These are phyloP conservation scores for Palythoa grandis DNA, from an alignment of 92 coral and sea anemone genomes.

Conservation along the genomic window DNA sequence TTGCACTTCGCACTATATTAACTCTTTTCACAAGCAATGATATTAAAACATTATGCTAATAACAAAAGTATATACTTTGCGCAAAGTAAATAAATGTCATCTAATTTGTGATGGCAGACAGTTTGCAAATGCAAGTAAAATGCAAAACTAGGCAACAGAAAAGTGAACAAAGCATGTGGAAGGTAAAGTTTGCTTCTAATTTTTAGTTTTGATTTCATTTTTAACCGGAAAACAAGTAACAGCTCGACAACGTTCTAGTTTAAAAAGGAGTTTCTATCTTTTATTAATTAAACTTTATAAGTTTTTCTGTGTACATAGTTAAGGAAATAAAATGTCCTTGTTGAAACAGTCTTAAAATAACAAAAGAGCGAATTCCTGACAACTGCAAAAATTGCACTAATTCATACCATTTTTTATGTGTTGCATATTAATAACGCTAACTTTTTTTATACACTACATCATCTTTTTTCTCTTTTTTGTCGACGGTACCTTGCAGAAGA, in stretches of 20 bases:
- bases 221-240: neutral
- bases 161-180: neutral
- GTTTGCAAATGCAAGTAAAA: neutral
- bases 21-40: neutral
- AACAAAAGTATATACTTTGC: neutral
- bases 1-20: too few relatives aligned
- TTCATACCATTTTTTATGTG: neutral
- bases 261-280: neutral
- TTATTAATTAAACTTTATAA: neutral
- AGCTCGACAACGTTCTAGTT: neutral
- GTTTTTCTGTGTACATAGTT: neutral
- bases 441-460: neutral
- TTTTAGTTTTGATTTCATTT: neutral
- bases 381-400: neutral
- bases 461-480: neutral
- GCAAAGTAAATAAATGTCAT: neutral
- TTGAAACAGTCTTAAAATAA: neutral
- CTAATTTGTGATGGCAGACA: neutral
- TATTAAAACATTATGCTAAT: neutral
- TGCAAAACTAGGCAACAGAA: neutral
- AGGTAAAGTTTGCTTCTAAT: neutral
- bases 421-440: neutral
- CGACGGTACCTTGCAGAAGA: neutral
- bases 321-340: neutral
- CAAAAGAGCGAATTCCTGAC: neutral